Percentiles rank a stretch among this genome's conserved stretches.
Conservation (phyloP, 2,113 vertebrate genomes). For the Tetraodon nigroviridis region DNA sequence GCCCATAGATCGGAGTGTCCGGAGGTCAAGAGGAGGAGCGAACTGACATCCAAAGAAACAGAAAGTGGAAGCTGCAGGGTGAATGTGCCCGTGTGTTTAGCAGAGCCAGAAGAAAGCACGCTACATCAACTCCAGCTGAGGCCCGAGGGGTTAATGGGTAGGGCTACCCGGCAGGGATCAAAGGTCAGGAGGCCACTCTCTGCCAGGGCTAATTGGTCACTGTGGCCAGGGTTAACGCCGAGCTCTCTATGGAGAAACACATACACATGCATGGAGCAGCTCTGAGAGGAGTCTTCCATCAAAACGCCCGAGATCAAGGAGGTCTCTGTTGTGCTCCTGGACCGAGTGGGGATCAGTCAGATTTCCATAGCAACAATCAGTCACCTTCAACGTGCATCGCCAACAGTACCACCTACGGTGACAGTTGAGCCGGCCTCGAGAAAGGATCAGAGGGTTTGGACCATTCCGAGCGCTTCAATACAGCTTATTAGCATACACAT, state of each 20-base stretch:
- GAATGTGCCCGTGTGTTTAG: constrained; percentile 87
- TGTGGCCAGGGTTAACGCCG: constrained; percentile 72
- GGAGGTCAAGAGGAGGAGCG: constrained; percentile 85
- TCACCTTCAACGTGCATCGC: constrained; percentile 42
- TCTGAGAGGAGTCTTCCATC: constrained; percentile 60
- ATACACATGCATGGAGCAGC: constrained; percentile 65
- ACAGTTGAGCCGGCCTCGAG: constrained; percentile 29
- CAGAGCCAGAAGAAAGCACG: constrained; percentile 82
- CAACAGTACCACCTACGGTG: constrained; percentile 54
- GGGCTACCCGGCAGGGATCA: constrained; percentile 87
- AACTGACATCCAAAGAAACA: constrained; percentile 81
- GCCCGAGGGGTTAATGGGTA: constrained; percentile 85
- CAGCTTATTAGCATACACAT: constrained; percentile 12
- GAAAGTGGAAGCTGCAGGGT: constrained; percentile 82
- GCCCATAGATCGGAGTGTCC: constrained; percentile 27
- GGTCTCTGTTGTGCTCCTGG: constrained; percentile 51
- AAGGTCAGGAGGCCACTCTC: constrained; percentile 85
- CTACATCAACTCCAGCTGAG: constrained; percentile 90
- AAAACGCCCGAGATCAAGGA: constrained; percentile 45
- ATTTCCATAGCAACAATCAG: constrained; percentile 39
- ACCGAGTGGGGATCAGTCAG: constrained; percentile 62
- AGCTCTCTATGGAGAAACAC: constrained; percentile 52
- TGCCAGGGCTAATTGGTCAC: constrained; percentile 86
- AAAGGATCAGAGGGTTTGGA: constrained; percentile 44
- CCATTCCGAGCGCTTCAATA: constrained; percentile 10